phyloP scores from a whole-genome alignment of 2,113 vertebrate species.

The Tinamus guttatus region DNA sequence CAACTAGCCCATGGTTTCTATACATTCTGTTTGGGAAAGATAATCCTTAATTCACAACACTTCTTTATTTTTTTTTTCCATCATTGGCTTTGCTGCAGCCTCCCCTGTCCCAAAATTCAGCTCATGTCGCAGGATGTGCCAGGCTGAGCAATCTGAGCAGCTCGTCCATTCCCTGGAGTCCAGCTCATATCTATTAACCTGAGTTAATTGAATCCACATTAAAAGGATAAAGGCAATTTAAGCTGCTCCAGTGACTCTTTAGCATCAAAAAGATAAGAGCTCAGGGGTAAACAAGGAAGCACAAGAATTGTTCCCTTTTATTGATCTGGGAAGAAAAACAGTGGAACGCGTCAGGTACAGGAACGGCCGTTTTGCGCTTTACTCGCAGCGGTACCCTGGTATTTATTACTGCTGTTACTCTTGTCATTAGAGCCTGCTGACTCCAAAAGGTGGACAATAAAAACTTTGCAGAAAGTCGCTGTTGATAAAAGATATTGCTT shows the following conservation, averaged over 20 bases:
- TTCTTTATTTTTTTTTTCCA: not conserved
- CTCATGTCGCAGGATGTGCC: not conserved
- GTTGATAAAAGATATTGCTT: not conserved
- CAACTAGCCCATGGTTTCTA: not conserved
- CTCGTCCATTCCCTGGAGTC: not conserved
- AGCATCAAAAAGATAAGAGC: constrained; percentile 20
- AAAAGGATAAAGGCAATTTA: constrained; percentile 16
- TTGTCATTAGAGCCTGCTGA: not conserved
- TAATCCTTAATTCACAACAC: not conserved
- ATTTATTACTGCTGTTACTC: not conserved
- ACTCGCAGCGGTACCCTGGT: not conserved
- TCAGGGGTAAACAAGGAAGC: not conserved
- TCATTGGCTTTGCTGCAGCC: not conserved
- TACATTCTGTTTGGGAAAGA: not conserved
- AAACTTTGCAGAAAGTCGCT: not conserved
- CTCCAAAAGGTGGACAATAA: not conserved
- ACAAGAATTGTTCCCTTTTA: not conserved
- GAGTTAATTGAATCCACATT: constrained; percentile 30
- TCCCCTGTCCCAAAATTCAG: not conserved
- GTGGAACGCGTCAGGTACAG: not conserved
- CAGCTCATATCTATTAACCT: not conserved
- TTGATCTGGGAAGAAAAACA: not conserved
- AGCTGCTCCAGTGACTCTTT: not conserved
- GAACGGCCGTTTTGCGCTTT: not conserved
- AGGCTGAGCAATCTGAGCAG: not conserved